Evolutionary conservation across 1,140 invertebrate genomes (phyloP), one percentile per base, ranked within the genome.

Genomic region (Palaemon carinicauda): DNA sequence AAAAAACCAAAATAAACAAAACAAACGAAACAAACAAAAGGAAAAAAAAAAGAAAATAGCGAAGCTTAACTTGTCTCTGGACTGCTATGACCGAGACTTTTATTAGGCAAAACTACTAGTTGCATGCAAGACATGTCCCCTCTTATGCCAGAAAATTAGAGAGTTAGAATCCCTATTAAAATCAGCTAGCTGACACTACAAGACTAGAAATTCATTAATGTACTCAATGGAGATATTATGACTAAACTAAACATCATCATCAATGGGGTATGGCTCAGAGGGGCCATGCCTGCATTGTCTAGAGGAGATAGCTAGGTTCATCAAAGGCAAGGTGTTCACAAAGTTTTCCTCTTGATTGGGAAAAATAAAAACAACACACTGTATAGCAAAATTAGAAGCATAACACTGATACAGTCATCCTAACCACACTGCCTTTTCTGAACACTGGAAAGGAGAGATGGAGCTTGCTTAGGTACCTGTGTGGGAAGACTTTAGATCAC

Each of bases 81-180:
- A 80, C 84, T 86, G 84, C 73, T 79, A 86, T 50, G 65, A 80
- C 84, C 80, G 84, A 86, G 84, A 86, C 84, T 74, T n/a, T 80
- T 74, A 86, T 80, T 86, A 73, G 77, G 54, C 69, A 60, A 86
- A 86, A 74, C 75, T 80, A 80, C 77, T 24, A 86, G 65, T 73
- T 56, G 84, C 84, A 86, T 86, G 84, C 84, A 84, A 84, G 54
- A 77, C 82, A 86, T 79, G 84, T 86, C 84, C 84, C 84, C 84
- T 86, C 84, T 86, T 86, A 86, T 33, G 84, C 84, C 84, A 86
- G 77, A 53, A 80, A 85, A 86, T 86, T 80, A 86, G 84, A 54
- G 83, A 80, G 84, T 86, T 86, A 86, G 84, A 65, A 74, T 52
- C 78, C 60, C 29, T 53, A 73, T 50, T 86, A 50, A 86, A 65